Evolutionary conservation across 2,888 invertebrate genomes (phyloP).

Genomic region (Ischnus inquisitorius): DNA sequence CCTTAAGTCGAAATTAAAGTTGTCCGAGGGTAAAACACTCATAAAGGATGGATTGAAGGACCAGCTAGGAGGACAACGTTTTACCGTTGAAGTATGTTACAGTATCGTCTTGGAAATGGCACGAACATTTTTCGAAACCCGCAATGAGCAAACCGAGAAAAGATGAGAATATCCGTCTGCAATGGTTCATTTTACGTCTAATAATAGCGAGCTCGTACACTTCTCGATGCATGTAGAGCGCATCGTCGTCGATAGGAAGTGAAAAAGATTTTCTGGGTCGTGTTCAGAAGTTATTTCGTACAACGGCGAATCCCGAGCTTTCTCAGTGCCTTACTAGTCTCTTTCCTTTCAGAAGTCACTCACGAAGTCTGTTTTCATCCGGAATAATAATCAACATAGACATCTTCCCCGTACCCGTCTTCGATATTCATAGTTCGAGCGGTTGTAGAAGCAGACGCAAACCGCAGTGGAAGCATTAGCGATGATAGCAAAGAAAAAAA

Average conservation of each 20-base stretch:
- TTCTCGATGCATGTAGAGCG: background rate
- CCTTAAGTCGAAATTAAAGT: background rate
- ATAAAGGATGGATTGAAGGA: background rate
- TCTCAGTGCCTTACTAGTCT: background rate
- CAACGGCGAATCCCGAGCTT: background rate
- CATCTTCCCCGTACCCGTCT: background rate
- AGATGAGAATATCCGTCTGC: background rate
- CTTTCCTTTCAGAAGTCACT: background rate
- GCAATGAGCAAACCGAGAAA: background rate
- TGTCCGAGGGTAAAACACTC: background rate
- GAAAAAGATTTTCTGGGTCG: constrained; percentile 8
- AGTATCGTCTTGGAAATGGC: too few species aligned
- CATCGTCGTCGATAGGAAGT: background rate
- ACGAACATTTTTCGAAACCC: background rate
- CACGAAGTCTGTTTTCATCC: background rate
- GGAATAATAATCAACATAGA: constrained; percentile 5
- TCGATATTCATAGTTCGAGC: constrained; percentile 21
- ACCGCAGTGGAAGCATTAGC: background rate
- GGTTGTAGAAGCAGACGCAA: background rate
- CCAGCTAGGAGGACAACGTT: too few species aligned
- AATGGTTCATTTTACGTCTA: background rate
- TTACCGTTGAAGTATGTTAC: too few species aligned
- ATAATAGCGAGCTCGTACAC: background rate
- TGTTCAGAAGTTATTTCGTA: background rate
- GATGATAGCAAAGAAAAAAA: constrained; percentile 7